Evolutionary conservation across 2,888 invertebrate genomes (phyloP), one percentile per base, ranked within the genome.

Genomic region (Erpobdella octoculata): DNA sequence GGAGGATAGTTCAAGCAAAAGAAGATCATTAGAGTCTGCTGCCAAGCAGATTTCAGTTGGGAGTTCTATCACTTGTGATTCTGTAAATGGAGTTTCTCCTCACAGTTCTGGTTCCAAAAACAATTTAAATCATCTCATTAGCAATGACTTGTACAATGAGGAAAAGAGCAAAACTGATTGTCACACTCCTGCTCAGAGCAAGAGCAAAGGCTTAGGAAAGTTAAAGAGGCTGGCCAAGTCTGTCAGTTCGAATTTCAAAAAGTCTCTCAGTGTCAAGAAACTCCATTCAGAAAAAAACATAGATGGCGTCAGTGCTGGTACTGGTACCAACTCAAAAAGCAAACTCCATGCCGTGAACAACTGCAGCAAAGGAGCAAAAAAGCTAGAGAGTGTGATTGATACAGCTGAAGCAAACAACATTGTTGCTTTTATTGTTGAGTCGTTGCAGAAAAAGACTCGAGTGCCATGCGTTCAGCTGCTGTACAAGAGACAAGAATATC

Each of bases 401-500:
- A 76, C 74, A 38, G 71, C 76, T 46, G 73, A 73, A 18, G 53
- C 31, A 8, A 66, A 64, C 28, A 58, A 87, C 68, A 86, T 90
- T 6, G 53, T 53, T 8, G 53, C 53, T 6, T 53, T 53, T 28
- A 53, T 53, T 8, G 53, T 53, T 1, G 53, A 53, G 8, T 53
- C 53, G 53, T 28, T 53, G 53, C 21, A 53, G 28, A 53, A 53
- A 28, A 53, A 53, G 28, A 12, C 53, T 28, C 21, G 53, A 53
- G 28, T 53, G 71, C 81, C 90, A 75, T 90, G 89, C 77, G 89
- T 90, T 31, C 84, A 87, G 41, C 86, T 91, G 58, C 82, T 87
- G 76, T 83, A 84, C 35, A 88, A 88, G 65, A 83, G 89, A 28
- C 89, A 89, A 74, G 88, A 88, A 0, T 89, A 88, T 76, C 90